phyloP scores from a whole-genome alignment of 2,888 invertebrate species.

The Calameuta filiformis region DNA sequence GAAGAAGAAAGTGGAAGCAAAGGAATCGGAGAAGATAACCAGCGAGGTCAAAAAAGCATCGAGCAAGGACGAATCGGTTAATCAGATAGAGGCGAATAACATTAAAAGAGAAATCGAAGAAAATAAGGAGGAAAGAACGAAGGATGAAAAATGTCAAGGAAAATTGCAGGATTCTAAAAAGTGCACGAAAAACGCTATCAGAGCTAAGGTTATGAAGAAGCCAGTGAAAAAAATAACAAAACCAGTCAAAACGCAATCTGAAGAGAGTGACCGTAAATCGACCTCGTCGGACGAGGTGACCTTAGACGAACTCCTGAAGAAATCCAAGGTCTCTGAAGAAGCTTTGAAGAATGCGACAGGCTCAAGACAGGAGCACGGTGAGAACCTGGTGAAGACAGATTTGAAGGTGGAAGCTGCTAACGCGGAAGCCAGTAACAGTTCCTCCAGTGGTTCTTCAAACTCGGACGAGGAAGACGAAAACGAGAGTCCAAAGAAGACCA shows the following conservation, averaged over 20 bases:
- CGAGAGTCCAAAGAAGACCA: conserved; percentile 22
- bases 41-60: conserved; percentile 37
- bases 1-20: conserved; percentile 46
- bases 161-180: conserved; percentile 37
- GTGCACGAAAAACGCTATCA: conserved; percentile 7
- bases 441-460: not conserved
- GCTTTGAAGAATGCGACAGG: conserved; percentile 28
- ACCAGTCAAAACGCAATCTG: conserved; percentile 32
- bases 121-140: conserved; percentile 37
- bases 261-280: conserved; percentile 32
- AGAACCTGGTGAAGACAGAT: conserved; percentile 38
- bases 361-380: conserved; percentile 42
- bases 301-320: conserved; percentile 48
- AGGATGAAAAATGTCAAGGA: conserved; percentile 30
- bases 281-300: conserved; percentile 38
- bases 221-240: conserved; percentile 35
- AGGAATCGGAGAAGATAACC: conserved; percentile 44
- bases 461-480: conserved; percentile 17
- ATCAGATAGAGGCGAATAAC: conserved; percentile 33
- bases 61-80: conserved; percentile 33
- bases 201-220: conserved; percentile 36
- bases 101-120: conserved; percentile 59
- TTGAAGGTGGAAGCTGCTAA: conserved; percentile 45
- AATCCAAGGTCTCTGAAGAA: conserved; percentile 42
- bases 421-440: conserved; percentile 29